phyloP scores from a whole-genome alignment of 2,797 vertebrate genomes.

The Emydoidea blandingii region DNA sequence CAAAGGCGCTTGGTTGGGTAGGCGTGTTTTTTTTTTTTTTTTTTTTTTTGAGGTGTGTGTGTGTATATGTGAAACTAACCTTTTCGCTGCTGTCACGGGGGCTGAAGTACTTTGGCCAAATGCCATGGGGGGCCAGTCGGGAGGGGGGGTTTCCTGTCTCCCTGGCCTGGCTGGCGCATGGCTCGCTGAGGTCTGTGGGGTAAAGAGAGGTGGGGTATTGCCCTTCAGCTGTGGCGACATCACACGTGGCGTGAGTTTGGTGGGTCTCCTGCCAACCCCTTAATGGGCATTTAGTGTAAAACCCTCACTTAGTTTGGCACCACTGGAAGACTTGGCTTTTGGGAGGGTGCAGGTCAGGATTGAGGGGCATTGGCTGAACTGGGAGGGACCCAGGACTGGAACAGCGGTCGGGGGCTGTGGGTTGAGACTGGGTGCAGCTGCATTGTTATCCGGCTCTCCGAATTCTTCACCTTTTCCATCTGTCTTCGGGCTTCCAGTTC shows the following conservation, averaged over 20 bases:
- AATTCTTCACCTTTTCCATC: neutral
- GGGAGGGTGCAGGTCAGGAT: neutral
- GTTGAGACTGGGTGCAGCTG: neutral
- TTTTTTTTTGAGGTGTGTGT: no score
- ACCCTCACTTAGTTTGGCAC: neutral
- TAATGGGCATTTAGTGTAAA: neutral
- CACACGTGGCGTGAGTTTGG: neutral
- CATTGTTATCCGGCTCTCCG: neutral
- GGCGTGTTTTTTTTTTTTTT: no score
- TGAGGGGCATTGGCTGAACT: neutral
- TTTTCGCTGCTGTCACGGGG: neutral
- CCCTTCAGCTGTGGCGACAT: no score
- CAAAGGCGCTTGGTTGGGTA: neutral
- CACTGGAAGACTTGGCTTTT: neutral
- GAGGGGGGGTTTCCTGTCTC: neutral
- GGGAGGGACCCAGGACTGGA: neutral
- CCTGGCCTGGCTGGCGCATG: neutral
- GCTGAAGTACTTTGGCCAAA: neutral
- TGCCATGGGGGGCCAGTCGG: neutral
- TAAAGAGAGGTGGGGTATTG: neutral
- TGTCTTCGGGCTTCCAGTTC: neutral
- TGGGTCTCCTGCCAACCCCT: neutral
- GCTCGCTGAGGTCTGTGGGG: neutral
- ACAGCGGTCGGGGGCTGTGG: neutral
- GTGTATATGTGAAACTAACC: neutral